These are phyloP conservation scores for Machimus rusticus DNA, from an alignment of 2,888 invertebrate genomes.

Conservation along the genomic window DNA sequence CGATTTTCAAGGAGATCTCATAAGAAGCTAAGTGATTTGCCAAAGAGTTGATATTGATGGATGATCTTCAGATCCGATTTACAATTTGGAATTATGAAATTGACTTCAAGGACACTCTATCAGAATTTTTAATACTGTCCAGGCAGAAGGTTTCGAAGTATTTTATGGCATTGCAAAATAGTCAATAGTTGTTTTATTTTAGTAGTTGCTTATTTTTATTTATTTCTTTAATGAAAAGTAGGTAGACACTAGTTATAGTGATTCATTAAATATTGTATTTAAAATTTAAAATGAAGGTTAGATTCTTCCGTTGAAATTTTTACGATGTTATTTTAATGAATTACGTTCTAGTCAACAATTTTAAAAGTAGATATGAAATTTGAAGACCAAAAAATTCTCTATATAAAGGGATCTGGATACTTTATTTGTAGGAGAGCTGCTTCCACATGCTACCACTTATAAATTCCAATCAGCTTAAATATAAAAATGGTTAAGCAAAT, in stretches of 20 bases:
- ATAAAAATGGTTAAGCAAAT: no score
- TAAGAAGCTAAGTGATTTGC: slow-evolving; percentile 1
- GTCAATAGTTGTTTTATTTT: background rate
- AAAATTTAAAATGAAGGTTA: no score
- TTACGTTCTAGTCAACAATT: no score
- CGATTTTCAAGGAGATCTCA: slow-evolving; percentile 11
- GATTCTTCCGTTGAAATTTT: no score
- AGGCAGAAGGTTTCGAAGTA: background rate
- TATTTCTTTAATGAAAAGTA: background rate
- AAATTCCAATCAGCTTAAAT: no score
- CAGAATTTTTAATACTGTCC: background rate
- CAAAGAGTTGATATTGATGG: background rate
- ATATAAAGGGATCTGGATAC: no score
- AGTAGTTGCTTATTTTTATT: background rate
- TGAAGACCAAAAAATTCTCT: no score
- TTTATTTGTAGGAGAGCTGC: no score
- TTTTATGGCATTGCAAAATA: background rate
- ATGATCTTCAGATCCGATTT: background rate
- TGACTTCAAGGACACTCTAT: background rate
- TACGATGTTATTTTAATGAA: no score
- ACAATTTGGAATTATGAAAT: background rate
- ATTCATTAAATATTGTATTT: background rate
- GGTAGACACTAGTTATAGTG: background rate
- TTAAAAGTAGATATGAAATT: no score
- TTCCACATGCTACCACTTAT: no score